Base-by-base conservation (phyloP, 2,113 vertebrate species). In the Xiphophorus maculatus region DNA sequence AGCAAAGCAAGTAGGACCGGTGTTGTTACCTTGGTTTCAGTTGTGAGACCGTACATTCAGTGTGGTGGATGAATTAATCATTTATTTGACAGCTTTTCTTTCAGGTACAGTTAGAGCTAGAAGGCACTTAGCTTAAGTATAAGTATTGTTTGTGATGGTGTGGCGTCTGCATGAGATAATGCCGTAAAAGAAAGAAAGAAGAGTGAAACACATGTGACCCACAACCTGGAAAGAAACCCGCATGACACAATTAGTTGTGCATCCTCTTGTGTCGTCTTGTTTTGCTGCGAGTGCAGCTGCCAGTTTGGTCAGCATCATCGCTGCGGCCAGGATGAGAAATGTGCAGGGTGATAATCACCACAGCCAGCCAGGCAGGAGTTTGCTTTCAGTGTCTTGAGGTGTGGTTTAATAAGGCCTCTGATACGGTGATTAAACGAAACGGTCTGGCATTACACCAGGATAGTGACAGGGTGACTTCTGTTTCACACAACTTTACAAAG, bases 381-480 rank as follows among this genome's bases (percentile, higher is more conserved):
- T 86, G 90, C 81, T 89, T 82, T 76, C 71, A 54, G 58, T 61
- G 65, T 78, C 65, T 73, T 73, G 78, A 85, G 76, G 78, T 89
- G 84, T 77, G 74, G 84, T 85, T 85, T 58, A 37, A 60, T 33
- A 17, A 58, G 66, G 69, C 63, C 71, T 72, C 14, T 80, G 19
- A 72, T 75, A 29, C 28, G n/a, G 54, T 84, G 66, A 69, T 14
- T 58, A 62, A 33, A 72, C 61, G 12, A 66, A 35, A 19, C 1
- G 4, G 28, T 48, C 68, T 11, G 37, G 72, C 40, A 64, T 67
- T 70, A 7, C 79, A 37, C 15, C 44, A 33, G 72, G 29, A 15
- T 25, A 67, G 62, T 48, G 48, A 73, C 27, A 66, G 64, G 51
- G 32, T 51, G 33, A 62, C 51, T 32, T 72, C 64, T 19, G 44